Base-by-base conservation (phyloP, 2,888 invertebrate genomes). In the Parelbella ahira region DNA sequence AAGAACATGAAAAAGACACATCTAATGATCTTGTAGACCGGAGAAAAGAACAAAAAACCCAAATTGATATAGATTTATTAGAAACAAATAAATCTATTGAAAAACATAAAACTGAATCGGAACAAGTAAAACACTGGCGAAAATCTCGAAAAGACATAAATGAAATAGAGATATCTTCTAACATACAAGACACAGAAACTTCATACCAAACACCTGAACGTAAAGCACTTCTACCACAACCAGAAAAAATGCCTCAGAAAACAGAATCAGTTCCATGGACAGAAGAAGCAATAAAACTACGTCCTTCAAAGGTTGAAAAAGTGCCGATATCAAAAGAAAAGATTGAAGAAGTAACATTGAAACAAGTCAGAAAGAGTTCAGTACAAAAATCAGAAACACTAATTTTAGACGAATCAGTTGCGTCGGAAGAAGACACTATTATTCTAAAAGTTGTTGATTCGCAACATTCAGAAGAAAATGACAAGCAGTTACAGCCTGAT, bases 201-300 rank as follows among this genome's bases (percentile, higher is more conserved):
- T n/a, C n/a, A n/a, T n/a, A n/a, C n/a, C n/a, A n/a, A n/a, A n/a
- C n/a, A n/a, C n/a, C n/a, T n/a, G n/a, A n/a, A n/a, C n/a, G n/a
- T n/a, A n/a, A n/a, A n/a, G n/a, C n/a, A n/a, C n/a, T n/a, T n/a
- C n/a, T n/a, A n/a, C n/a, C n/a, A n/a, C n/a, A n/a, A n/a, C n/a
- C n/a, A n/a, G n/a, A n/a, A n/a, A n/a, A n/a, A n/a, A n/a, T n/a
- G n/a, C n/a, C n/a, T n/a, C n/a, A n/a, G n/a, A n/a, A n/a, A n/a
- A n/a, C 63, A 60, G 79, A 69, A 78, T 74, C 63, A 51, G 79
- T 61, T 63, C 90, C 63, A 37, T 90, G 66, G 90, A 93, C 90
- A 1, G 89, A 93, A 58, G 91, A 93, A 71, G 88, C 89, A 50
- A 86, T 91, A 6, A 84, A 88, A 56, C 61, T 91, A 50, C 87